Conservation (phyloP, 2,797 vertebrate genomes). For the Adrianichthys oophorus region DNA sequence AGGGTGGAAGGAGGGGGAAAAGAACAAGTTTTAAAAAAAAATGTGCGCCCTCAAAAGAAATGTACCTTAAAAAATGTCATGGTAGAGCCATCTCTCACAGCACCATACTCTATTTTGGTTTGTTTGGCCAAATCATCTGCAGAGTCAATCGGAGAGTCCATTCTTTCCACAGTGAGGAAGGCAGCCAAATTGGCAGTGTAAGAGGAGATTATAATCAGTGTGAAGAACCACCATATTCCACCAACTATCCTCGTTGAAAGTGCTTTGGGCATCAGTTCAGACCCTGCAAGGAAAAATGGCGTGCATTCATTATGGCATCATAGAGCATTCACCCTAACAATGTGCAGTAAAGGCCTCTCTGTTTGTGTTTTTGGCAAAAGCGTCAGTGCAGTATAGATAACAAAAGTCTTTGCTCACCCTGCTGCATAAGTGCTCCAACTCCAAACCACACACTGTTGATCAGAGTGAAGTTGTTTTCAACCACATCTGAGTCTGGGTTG, state of each 20-base stretch:
- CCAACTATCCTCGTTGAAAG: slow-evolving; percentile 97
- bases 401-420: slow-evolving; percentile 80
- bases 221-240: slow-evolving; percentile 99
- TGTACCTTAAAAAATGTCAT: slow-evolving; percentile 99
- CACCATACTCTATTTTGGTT: slow-evolving; percentile 96
- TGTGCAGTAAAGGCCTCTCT: too few species aligned
- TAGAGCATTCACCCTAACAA: too few species aligned
- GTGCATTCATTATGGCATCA: too few species aligned
- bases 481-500: slow-evolving; percentile 96
- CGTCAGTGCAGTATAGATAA: not conserved
- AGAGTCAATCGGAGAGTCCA: slow-evolving; percentile 97
- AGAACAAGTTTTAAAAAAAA: not conserved
- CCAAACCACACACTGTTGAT: slow-evolving; percentile 99
- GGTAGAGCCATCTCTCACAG: slow-evolving; percentile 94
- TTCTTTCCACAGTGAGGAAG: slow-evolving; percentile 96
- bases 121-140: slow-evolving; percentile 97
- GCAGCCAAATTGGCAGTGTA: slow-evolving; percentile 98
- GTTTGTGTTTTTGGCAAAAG: not conserved
- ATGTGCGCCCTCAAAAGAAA: not conserved
- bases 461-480: slow-evolving; percentile 98
- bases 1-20: not conserved
- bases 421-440: slow-evolving; percentile 98
- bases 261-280: slow-evolving; percentile 97
- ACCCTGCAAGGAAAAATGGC: slow-evolving; percentile 77
- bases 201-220: slow-evolving; percentile 97